Evolutionary conservation across 64 coral and sea anemone genomes (phyloP).

Genomic region (Stylophora pistillata): DNA sequence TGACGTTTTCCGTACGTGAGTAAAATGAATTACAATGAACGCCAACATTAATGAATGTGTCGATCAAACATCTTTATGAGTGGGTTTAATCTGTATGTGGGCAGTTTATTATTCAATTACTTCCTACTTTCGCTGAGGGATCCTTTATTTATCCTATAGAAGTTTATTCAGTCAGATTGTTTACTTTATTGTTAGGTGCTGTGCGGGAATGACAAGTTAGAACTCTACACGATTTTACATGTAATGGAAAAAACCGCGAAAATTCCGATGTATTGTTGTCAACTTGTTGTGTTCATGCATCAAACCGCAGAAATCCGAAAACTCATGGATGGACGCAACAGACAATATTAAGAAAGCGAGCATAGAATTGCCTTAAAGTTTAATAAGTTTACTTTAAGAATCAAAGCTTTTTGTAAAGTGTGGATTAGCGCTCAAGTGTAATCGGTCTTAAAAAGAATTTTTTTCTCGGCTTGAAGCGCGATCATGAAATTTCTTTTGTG

Average conservation of each 20-base stretch:
- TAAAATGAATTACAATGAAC: background rate
- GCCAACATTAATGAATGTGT: background rate
- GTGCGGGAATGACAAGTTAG: background rate
- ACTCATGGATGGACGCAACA: background rate
- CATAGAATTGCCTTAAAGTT: background rate
- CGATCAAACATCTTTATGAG: background rate
- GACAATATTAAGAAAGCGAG: too few relatives aligned
- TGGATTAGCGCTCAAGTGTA: constrained; percentile 6
- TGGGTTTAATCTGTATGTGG: background rate
- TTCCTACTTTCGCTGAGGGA: background rate
- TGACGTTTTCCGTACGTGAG: background rate
- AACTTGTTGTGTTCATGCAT: background rate
- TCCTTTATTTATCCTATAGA: constrained; percentile 9
- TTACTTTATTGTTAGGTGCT: constrained; percentile 1
- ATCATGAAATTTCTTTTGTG: background rate
- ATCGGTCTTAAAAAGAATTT: background rate
- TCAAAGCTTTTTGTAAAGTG: background rate
- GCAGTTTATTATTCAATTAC: background rate
- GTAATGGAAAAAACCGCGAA: constrained; percentile 1
- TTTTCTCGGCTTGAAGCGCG: background rate
- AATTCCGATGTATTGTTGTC: background rate
- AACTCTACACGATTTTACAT: background rate
- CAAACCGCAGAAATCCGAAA: background rate
- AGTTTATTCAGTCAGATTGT: background rate
- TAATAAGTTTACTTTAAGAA: constrained; percentile 11